Conservation (phyloP, 2,888 invertebrate species). For the Caenorhabditis sulstoni region DNA sequence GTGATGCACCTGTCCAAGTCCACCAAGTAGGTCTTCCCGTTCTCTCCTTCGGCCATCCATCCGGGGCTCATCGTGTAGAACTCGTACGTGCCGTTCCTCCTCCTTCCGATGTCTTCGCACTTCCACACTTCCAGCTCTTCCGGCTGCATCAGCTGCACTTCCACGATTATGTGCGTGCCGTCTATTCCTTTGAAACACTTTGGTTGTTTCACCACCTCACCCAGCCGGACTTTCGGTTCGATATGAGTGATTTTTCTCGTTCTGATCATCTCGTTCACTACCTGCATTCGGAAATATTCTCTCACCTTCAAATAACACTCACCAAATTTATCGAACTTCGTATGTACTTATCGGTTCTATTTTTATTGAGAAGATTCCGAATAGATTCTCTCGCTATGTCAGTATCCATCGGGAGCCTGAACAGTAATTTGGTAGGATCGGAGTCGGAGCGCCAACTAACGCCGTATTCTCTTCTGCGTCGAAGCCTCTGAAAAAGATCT, state of each 20-base stretch:
- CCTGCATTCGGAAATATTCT: neutral
- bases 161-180: neutral
- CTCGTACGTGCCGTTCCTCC: neutral
- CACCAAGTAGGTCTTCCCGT: neutral
- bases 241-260: neutral
- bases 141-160: neutral
- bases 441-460: too few relatives aligned
- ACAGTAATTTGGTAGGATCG: too few relatives aligned
- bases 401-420: too few relatives aligned
- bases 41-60: neutral
- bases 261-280: neutral
- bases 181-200: neutral
- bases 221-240: neutral
- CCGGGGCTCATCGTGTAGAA: neutral
- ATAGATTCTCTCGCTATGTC: too few relatives aligned
- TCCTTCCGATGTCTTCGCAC: constrained; percentile 11
- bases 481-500: too few relatives aligned
- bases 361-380: too few relatives aligned
- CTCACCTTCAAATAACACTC: neutral
- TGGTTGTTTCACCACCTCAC: neutral
- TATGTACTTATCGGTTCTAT: too few relatives aligned
- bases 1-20: neutral
- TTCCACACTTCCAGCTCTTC: neutral
- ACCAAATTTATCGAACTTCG: too few relatives aligned
- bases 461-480: too few relatives aligned